These are phyloP conservation scores for Chaetorhynchus papuensis DNA, from an alignment of 2,113 vertebrate species.

Conservation along the genomic window DNA sequence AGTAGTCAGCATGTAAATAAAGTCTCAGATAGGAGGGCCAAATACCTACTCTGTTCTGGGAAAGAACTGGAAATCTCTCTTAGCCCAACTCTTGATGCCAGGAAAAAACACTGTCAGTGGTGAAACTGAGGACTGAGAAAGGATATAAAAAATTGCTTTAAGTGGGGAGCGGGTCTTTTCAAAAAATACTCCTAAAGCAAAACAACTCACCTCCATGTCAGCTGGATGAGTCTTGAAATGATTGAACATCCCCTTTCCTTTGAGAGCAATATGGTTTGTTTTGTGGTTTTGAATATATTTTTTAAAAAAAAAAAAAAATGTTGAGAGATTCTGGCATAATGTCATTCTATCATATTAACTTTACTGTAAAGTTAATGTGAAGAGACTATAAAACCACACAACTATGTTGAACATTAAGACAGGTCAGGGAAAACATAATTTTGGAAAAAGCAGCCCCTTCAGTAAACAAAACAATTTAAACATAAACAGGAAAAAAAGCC, in stretches of 20 bases:
- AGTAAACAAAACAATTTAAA: not conserved
- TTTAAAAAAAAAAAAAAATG: not conserved
- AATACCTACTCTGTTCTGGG: not conserved
- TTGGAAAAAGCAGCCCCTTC: not conserved
- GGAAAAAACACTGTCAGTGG: not conserved
- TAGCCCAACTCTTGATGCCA: not conserved
- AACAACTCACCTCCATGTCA: not conserved
- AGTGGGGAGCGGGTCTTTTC: not conserved
- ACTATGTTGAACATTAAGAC: not conserved
- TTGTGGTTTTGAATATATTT: not conserved
- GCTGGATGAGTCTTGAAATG: not conserved
- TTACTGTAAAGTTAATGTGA: slow-evolving; percentile 42
- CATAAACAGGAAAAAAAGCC: not conserved
- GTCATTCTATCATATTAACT: slow-evolving; percentile 51
- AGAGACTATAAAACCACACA: slow-evolving; percentile 29
- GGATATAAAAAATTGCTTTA: not conserved
- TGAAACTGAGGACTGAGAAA: not conserved
- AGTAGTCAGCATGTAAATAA: not conserved
- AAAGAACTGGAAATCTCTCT: not conserved
- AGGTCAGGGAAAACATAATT: not conserved
- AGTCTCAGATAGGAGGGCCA: not conserved
- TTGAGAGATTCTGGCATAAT: slow-evolving; percentile 41
- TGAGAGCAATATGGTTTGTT: not conserved
- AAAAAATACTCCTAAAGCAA: not conserved
- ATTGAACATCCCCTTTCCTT: not conserved